A percentile compares a stretch with the other conserved stretches of the same genome.
Evolutionary conservation across 2,797 vertebrate genomes (phyloP).

Genomic region (Monodelphis domestica): DNA sequence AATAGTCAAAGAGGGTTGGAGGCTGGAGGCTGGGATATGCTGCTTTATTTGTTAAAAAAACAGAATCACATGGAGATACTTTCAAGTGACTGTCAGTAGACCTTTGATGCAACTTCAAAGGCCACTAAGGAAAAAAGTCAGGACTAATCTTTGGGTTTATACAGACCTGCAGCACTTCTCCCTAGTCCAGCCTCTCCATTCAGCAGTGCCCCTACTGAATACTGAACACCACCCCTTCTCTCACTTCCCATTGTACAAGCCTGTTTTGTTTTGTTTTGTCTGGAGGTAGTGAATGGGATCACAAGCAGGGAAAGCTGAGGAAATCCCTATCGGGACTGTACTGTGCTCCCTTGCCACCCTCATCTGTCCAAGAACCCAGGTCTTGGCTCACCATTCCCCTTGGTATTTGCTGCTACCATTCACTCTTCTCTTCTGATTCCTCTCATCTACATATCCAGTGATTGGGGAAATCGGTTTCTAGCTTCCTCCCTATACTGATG

Average conservation of each 20-base stretch:
- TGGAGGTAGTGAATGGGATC: neutral
- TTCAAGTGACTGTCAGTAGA: neutral
- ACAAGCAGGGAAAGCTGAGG: neutral
- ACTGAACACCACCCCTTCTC: neutral
- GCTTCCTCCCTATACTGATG: neutral
- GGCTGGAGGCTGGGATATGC: neutral
- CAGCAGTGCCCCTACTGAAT: conserved; percentile 10
- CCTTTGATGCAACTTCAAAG: conserved; percentile 31
- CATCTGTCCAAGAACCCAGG: neutral
- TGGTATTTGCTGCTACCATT: neutral
- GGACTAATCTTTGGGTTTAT: conserved; percentile 12
- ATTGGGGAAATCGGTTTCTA: neutral
- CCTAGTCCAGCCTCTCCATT: neutral
- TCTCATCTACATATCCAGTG: neutral
- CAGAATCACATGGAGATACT: conserved; percentile 32
- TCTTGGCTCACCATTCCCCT: neutral
- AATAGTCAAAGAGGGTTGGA: neutral
- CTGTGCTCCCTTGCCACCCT: neutral
- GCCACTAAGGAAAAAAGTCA: neutral
- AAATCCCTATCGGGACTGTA: neutral
- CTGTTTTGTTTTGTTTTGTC: neutral
- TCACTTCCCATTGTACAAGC: neutral
- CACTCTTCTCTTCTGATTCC: neutral
- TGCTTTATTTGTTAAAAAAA: conserved; percentile 10
- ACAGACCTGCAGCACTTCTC: conserved; percentile 7